Base-by-base conservation (phyloP, 2,888 invertebrate genomes). In the Cryptophagus acutangulus region DNA sequence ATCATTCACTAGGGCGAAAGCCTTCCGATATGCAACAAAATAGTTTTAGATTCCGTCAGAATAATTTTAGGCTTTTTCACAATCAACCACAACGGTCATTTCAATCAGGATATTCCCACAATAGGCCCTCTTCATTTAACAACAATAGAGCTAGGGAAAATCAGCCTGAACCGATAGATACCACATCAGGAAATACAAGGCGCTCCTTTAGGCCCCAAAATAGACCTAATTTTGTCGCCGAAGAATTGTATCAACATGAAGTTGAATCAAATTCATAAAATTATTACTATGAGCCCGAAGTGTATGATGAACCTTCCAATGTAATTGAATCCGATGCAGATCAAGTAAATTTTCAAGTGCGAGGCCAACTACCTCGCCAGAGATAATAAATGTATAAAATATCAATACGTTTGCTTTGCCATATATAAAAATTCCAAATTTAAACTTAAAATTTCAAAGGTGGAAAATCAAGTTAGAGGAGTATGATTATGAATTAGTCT, bases 231-330 rank as follows among this genome's bases (percentile, higher is more conserved):
- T 31, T 31, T 31, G n/a, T 31, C 3, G 12, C n/a, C 14, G 31
- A 31, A 15, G 31, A 31, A 31, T 31, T 31, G n/a, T 31, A 15
- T 31, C 31, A 31, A 31, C 31, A 31, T 15, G 31, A 31, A 13
- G 16, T 31, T 12, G 16, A 13, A 31, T n/a, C 14, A 8, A 15
- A 31, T 15, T 16, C 31, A 4, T 16, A 16, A 15, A 31, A 13
- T 26, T n/a, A 26, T 12, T 12, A 26, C 12, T n/a, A n/a, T n/a
- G n/a, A n/a, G n/a, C n/a, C n/a, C n/a, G n/a, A n/a, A n/a, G n/a
- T n/a, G n/a, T n/a, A 28, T 28, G 12, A 28, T 28, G 12, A 28
- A 5, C 5, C 4, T 10, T 28, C 8, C 12, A n/a, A 28, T 28
- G 28, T 10, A n/a, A 6, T 10, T 10, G 4, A 28, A 6, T 10